Evolutionary conservation across 2,888 invertebrate species (phyloP).

Genomic region (Parnassius smintheus): DNA sequence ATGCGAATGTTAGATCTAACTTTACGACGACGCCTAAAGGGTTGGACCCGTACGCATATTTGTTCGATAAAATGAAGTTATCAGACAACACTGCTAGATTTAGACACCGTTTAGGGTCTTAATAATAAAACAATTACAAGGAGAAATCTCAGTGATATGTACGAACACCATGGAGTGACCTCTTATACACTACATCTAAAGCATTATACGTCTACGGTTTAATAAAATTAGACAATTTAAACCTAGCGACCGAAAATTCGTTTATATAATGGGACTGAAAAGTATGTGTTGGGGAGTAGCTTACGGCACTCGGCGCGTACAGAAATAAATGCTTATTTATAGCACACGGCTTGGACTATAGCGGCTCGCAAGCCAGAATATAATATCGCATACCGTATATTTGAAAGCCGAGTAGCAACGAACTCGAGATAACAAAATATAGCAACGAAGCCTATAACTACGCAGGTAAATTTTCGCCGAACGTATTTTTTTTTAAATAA

Average conservation of each 20-base stretch:
- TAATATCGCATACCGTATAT: conserved; percentile 38
- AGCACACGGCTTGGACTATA: conserved; percentile 26
- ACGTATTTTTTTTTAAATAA: conserved; percentile 59
- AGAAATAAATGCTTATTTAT: conserved; percentile 28
- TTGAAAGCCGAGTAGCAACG: conserved; percentile 29
- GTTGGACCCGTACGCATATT: conserved; percentile 80
- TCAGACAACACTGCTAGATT: conserved; percentile 62
- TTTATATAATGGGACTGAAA: conserved; percentile 33
- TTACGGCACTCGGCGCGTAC: conserved; percentile 40
- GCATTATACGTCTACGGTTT: conserved; percentile 68
- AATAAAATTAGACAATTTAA: conserved; percentile 60
- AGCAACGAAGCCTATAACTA: conserved; percentile 41
- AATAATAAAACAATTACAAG: conserved; percentile 67
- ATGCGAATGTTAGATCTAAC: conserved; percentile 76
- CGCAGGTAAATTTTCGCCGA: conserved; percentile 67
- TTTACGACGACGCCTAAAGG: conserved; percentile 76
- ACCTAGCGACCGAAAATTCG: conserved; percentile 58
- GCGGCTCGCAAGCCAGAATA: conserved; percentile 31
- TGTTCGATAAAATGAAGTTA: conserved; percentile 62
- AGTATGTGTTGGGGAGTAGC: conserved; percentile 35
- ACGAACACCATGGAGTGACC: conserved; percentile 74
- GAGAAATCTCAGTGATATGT: conserved; percentile 81
- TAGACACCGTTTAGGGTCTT: conserved; percentile 56
- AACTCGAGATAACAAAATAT: conserved; percentile 28
- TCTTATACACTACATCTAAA: conserved; percentile 75